Evolutionary conservation across 1,140 invertebrate species (phyloP).

Genomic region (Drosophila ogumai): DNA sequence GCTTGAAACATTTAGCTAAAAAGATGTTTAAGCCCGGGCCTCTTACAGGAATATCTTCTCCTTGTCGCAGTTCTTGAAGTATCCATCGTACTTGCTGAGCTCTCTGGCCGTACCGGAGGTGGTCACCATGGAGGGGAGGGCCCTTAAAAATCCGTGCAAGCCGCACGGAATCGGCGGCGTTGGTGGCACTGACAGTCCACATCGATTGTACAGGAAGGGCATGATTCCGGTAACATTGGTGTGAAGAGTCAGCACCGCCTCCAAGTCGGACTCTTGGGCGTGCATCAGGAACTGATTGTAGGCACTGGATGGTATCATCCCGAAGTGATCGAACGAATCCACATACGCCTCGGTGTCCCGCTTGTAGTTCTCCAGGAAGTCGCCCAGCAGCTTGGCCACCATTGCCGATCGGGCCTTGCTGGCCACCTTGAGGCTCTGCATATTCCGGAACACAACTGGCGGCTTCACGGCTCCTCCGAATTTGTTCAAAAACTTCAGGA

Average conservation of each 20-base stretch:
- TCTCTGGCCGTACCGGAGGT: constrained; percentile 49
- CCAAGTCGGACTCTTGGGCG: constrained; percentile 82
- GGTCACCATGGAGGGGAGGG: constrained; percentile 79
- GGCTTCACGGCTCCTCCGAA: constrained; percentile 91
- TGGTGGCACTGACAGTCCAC: constrained; percentile 70
- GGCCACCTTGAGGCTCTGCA: constrained; percentile 85
- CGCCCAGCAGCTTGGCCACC: constrained; percentile 95
- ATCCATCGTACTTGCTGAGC: constrained; percentile 74
- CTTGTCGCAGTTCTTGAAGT: constrained; percentile 63
- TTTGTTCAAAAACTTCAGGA: constrained; percentile 93
- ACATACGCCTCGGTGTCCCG: constrained; percentile 92
- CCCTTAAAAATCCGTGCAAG: constrained; percentile 78
- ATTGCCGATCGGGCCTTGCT: constrained; percentile 94
- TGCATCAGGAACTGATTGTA: constrained; percentile 87
- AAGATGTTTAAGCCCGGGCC: constrained; percentile 42
- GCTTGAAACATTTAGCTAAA: constrained; percentile 32
- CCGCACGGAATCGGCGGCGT: constrained; percentile 83
- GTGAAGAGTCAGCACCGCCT: constrained; percentile 76
- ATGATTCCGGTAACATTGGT: constrained; percentile 82
- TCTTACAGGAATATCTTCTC: constrained; percentile 59
- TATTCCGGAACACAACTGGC: constrained; percentile 87
- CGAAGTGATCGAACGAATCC: constrained; percentile 88
- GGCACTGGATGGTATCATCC: constrained; percentile 87
- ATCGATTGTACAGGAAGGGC: constrained; percentile 82
- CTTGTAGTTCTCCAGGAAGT: constrained; percentile 96